Evolutionary conservation across 1,140 invertebrate genomes (phyloP).

Genomic region (Physella acuta): DNA sequence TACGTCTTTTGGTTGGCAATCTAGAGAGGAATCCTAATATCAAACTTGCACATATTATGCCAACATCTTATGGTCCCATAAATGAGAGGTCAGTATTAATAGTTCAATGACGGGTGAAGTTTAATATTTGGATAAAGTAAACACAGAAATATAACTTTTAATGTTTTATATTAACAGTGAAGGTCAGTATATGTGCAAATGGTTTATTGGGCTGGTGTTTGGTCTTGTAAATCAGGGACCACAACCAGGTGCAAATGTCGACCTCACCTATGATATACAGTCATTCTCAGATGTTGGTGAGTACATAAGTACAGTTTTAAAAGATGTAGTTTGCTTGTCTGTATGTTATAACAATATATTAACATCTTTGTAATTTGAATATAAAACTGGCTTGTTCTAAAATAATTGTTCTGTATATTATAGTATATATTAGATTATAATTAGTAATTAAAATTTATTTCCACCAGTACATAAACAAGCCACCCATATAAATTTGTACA

Average conservation of each 20-base stretch:
- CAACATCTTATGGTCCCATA: slow-evolving; percentile 74
- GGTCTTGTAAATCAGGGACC: slow-evolving; percentile 71
- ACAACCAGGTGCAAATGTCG: slow-evolving; percentile 69
- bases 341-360: too few relatives aligned
- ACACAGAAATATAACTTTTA: neutral
- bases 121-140: neutral
- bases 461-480: slow-evolving; percentile 70
- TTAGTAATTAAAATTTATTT: slow-evolving; percentile 26
- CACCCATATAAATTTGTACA: slow-evolving; percentile 74
- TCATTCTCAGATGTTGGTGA: slow-evolving; percentile 75
- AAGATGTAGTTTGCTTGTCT: too few relatives aligned
- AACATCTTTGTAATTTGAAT: too few relatives aligned
- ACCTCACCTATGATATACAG: slow-evolving; percentile 90
- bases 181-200: slow-evolving; percentile 71
- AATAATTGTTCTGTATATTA: too few relatives aligned
- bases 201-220: slow-evolving; percentile 96
- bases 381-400: too few relatives aligned
- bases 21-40: slow-evolving; percentile 91
- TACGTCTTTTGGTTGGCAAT: slow-evolving; percentile 86
- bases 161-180: slow-evolving; percentile 43
- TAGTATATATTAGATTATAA: too few relatives aligned
- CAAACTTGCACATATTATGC: slow-evolving; percentile 90
- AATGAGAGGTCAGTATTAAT: slow-evolving; percentile 41
- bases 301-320: too few relatives aligned
- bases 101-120: neutral